Evolutionary conservation across 2,888 invertebrate species (phyloP), one percentile per base, ranked within the genome.

Genomic region (Eucriotettix oculatus): DNA sequence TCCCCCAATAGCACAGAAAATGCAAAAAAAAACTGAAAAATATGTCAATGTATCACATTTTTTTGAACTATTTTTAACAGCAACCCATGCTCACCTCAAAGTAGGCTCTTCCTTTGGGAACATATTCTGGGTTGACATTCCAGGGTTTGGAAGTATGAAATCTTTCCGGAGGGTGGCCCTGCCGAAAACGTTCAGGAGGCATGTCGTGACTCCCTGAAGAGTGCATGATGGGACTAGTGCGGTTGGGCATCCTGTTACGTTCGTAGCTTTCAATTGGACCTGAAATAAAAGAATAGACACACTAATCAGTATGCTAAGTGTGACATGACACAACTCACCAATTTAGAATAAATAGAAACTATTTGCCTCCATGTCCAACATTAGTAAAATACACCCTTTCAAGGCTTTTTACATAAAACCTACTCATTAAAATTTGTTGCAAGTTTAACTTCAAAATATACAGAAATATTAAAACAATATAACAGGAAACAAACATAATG

Each of bases 51-150:
- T 29, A 7, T 7, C 29, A 29, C 2, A 29, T 2, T 29, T 29
- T 29, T 7, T 29, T 29, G 7, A 5, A 5, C 2, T 29, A 29
- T 29, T 29, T 5, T 2, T 48, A 12, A 42, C 29, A 42, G 12
- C n/a, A n/a, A n/a, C n/a, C n/a, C n/a, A n/a, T 17, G 43, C 54
- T 59, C 61, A 65, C 65, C 59, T 65, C 65, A 61, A 63, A 65
- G 59, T 65, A 65, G 7, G 61, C 59, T 17, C 65, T 42, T 44
- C 65, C 65, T 54, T 63, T 62, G 5, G 65, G 65, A 1, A 65
- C 65, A 59, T 60, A 61, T 43, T 64, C 62, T 14, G 65, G 65
- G 53, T 65, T 62, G 29, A 57, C 52, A 57, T 63, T 61, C 65
- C 64, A 63, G 11, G 60, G 57, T 42, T 56, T 58, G 10, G 55